Base-by-base conservation (phyloP, 1,140 invertebrate genomes). In the Belonocnema kinseyi region DNA sequence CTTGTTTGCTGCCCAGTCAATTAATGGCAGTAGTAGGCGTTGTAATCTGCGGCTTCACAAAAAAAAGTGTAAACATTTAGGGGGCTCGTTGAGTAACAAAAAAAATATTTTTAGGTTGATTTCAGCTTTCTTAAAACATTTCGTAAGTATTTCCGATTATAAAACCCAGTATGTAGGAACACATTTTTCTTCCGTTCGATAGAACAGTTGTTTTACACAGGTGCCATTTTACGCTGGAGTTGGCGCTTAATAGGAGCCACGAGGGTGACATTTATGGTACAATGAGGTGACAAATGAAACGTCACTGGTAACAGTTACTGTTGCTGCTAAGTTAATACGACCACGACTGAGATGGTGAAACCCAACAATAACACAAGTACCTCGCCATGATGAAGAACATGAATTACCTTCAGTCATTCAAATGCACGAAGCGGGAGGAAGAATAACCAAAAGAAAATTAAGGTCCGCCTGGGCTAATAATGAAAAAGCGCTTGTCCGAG, bases 221-320 rank as follows among this genome's bases (percentile, higher is more conserved):
- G 78, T 66, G 79, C 83, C 74, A 85, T 82, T 85, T 86, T 81
- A 75, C 58, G 80, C 74, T 73, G 61, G 61, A 76, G 71, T 50
- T 46, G 78, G 56, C 77, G 77, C 71, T 70, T 79, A 66, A 71
- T 81, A 74, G 74, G 77, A 82, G 80, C 74, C 82, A 74, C 75
- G 76, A 66, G 33, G 33, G 61, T 88, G 87, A 88, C 86, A 82
- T 88, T 88, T 88, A 88, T 88, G 84, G 86, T 84, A 85, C 87
- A 83, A 79, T 78, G 79, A 80, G 81, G 78, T 88, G 87, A 88
- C 87, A 88, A 88, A 88, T 88, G 87, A 88, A 88, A 88, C 78
- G 86, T 86, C 87, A 86, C 86, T 87, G 85, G 87, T 33, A 33
- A 33, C 26, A 33, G 26, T 88, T 87, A 88, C 83, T 82, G 84